Conservation (phyloP, 2,888 invertebrate species). For the Penaeus monodon region DNA sequence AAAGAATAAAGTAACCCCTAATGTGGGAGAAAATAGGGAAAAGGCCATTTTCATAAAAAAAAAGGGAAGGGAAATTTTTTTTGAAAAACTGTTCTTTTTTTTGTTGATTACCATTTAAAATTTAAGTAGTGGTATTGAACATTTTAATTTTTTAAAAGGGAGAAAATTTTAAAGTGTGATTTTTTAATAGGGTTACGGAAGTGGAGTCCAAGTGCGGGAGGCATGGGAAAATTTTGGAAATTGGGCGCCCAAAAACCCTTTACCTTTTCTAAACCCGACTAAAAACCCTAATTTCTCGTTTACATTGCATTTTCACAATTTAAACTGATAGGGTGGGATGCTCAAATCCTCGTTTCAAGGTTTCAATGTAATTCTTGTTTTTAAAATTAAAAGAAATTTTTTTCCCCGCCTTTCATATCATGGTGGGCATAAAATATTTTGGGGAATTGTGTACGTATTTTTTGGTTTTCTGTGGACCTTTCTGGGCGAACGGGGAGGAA, state of each 20-base stretch:
- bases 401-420: neutral
- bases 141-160: neutral
- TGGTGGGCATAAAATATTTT: neutral
- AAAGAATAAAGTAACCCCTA: constrained; percentile 70
- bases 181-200: constrained; percentile 73
- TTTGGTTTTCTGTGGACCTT: constrained; percentile 85
- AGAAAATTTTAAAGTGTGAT: neutral
- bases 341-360: constrained; percentile 70
- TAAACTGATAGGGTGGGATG: constrained; percentile 78
- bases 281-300: constrained; percentile 83
- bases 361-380: constrained; percentile 64
- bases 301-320: constrained; percentile 87
- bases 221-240: constrained; percentile 83
- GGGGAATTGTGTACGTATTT: constrained; percentile 66
- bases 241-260: constrained; percentile 83
- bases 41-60: constrained; percentile 73
- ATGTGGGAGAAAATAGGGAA: constrained; percentile 77
- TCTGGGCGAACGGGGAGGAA: constrained; percentile 90
- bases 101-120: too few species aligned
- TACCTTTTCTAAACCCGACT: constrained; percentile 83
- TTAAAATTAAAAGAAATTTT: neutral
- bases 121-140: too few species aligned
- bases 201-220: constrained; percentile 80
- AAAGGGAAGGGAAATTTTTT: constrained; percentile 68
- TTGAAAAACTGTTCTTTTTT: neutral